phyloP scores from a whole-genome alignment of 2,888 invertebrate genomes.

The Aethes cnicana region DNA sequence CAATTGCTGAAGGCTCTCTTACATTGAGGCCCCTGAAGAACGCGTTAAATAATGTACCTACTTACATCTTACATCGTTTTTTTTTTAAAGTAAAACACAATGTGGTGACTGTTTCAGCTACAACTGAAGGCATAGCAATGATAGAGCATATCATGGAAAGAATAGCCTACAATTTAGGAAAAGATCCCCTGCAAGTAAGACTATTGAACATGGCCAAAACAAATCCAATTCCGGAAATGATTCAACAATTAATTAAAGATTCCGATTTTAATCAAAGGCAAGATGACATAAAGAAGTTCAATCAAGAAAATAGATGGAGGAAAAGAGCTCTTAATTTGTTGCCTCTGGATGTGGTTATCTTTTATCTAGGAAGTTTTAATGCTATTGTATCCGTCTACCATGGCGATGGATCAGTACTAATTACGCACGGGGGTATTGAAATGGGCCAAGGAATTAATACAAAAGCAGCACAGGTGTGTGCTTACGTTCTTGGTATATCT shows the following conservation, averaged over 20 bases:
- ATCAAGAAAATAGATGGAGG: constrained; percentile 87
- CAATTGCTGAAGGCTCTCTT: too few relatives aligned
- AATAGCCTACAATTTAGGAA: constrained; percentile 77
- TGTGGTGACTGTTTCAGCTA: constrained; percentile 77
- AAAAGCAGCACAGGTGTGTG: constrained; percentile 87
- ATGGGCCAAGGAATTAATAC: constrained; percentile 90
- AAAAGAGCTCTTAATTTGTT: constrained; percentile 76
- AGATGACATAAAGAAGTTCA: constrained; percentile 81
- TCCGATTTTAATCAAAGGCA: constrained; percentile 66
- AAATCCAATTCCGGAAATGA: constrained; percentile 66
- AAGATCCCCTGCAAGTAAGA: constrained; percentile 82
- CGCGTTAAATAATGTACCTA: too few relatives aligned
- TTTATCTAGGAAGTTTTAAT: constrained; percentile 67
- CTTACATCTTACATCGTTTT: too few relatives aligned
- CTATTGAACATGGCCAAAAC: constrained; percentile 54
- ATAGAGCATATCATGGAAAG: constrained; percentile 85
- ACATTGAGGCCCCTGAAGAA: too few relatives aligned
- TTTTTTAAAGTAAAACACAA: too few relatives aligned
- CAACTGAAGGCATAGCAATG: constrained; percentile 84
- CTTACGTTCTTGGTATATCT: constrained; percentile 85
- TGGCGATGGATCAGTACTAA: constrained; percentile 84
- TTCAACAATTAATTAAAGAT: constrained; percentile 65
- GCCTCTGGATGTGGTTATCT: constrained; percentile 81
- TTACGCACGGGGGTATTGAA: constrained; percentile 86
- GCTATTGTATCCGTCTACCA: constrained; percentile 84